Evolutionary conservation across 2,888 invertebrate genomes (phyloP).

Genomic region (Agriopis aurantiaria): DNA sequence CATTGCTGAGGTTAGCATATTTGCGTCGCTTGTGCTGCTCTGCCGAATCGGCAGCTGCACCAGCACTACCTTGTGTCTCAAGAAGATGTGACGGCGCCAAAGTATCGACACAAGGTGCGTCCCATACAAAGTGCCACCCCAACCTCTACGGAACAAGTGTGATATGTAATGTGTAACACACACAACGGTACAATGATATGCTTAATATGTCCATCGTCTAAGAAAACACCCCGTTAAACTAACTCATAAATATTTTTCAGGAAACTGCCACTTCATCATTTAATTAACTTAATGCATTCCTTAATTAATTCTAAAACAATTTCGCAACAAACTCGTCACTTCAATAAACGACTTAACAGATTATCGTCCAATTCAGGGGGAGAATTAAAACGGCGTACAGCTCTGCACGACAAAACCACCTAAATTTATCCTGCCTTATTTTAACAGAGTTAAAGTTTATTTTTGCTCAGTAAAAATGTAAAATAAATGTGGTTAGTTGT

Average conservation of each 20-base stretch:
- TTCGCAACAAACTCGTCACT: constrained; percentile 34
- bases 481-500: constrained; percentile 27
- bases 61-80: too few species aligned
- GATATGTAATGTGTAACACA: too few species aligned
- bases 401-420: constrained; percentile 10
- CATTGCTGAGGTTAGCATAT: too few species aligned
- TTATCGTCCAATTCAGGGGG: constrained; percentile 39
- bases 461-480: constrained; percentile 25
- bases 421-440: constrained; percentile 16
- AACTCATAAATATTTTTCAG: background rate
- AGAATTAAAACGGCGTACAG: constrained; percentile 43
- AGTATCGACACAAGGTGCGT: too few species aligned
- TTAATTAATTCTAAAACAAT: constrained; percentile 25
- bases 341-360: constrained; percentile 44
- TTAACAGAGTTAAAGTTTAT: constrained; percentile 16
- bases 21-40: too few species aligned
- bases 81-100: too few species aligned
- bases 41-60: too few species aligned
- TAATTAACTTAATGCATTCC: constrained; percentile 13
- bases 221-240: background rate
- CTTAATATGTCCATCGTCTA: too few species aligned
- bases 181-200: too few species aligned
- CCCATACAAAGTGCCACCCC: too few species aligned
- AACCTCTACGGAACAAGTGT: too few species aligned
- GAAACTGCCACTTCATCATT: background rate